Percentiles rank a stretch among this genome's conserved stretches.
Conservation (phyloP, 2,797 vertebrate genomes). For the Emydoidea blandingii region DNA sequence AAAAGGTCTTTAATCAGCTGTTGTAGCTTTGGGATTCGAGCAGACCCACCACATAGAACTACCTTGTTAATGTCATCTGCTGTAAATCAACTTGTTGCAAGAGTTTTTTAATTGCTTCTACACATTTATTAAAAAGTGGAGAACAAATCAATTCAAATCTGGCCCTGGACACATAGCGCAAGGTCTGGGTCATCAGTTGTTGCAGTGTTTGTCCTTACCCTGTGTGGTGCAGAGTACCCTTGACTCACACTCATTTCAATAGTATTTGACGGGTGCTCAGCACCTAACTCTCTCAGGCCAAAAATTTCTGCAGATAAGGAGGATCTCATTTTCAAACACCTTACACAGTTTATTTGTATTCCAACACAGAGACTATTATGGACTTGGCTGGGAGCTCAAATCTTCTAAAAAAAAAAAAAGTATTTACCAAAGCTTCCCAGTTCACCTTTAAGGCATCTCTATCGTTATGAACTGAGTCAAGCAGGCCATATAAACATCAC, state of each 20-base stretch:
- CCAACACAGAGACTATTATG: neutral
- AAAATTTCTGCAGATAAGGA: neutral
- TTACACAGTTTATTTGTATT: neutral
- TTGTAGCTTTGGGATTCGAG: conserved; percentile 93
- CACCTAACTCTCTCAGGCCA: neutral
- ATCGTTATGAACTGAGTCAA: neutral
- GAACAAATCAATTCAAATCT: conserved; percentile 96
- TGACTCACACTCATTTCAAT: accelerated
- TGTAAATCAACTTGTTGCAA: conserved; percentile 86
- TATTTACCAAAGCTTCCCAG: neutral
- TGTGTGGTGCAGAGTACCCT: neutral
- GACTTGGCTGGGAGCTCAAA: neutral
- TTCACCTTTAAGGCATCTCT: accelerated
- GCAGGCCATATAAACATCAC: accelerated
- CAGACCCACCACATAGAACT: conserved; percentile 95
- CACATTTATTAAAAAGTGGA: conserved; percentile 92
- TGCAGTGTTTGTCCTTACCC: neutral
- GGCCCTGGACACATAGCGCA: conserved; percentile 87
- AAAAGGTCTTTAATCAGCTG: conserved; percentile 95
- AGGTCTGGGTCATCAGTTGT: neutral
- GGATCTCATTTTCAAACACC: neutral
- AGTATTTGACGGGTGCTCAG: neutral
- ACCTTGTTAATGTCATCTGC: conserved; percentile 93
- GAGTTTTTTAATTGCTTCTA: conserved; percentile 91
- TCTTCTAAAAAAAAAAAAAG: neutral